A percentile compares a stretch with the other conserved stretches of the same genome.
Evolutionary conservation across 1,140 invertebrate genomes (phyloP).

Genomic region (Temnothorax longispinosus): DNA sequence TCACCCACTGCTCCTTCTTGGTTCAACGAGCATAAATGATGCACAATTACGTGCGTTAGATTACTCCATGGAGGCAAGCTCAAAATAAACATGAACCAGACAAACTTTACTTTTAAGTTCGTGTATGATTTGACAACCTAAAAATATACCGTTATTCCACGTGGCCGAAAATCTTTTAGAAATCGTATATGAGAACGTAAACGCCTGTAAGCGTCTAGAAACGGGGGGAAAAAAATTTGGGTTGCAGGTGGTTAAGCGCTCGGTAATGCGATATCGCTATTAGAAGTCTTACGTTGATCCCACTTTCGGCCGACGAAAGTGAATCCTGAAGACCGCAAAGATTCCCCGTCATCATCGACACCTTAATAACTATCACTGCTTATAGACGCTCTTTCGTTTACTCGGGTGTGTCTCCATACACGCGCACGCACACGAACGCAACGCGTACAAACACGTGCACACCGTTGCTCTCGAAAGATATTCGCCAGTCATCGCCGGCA

Average conservation of each 20-base stretch:
- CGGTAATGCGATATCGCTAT: slow-evolving; percentile 62
- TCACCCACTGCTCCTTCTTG: slow-evolving; percentile 63
- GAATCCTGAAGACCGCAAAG: slow-evolving; percentile 64
- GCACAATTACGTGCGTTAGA: not conserved
- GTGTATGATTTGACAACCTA: not conserved
- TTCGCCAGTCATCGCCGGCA: slow-evolving; percentile 58
- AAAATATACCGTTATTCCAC: not conserved
- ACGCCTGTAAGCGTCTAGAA: not conserved
- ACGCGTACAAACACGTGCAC: not conserved
- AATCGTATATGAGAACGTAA: not conserved
- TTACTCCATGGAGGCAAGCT: not conserved
- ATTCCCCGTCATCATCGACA: slow-evolving; percentile 46
- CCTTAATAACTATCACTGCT: slow-evolving; percentile 53
- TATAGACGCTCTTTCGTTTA: slow-evolving; percentile 38
- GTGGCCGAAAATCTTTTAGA: not conserved
- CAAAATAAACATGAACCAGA: not conserved
- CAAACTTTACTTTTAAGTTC: not conserved
- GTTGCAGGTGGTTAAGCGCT: slow-evolving; percentile 27
- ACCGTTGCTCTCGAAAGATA: slow-evolving; percentile 47
- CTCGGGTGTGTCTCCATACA: slow-evolving; percentile 12
- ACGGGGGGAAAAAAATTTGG: slow-evolving; percentile 11
- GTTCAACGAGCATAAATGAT: not conserved
- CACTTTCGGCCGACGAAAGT: slow-evolving; percentile 49
- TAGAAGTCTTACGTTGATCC: slow-evolving; percentile 61
- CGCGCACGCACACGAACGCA: not conserved